Base-by-base conservation (phyloP, 2,113 vertebrate genomes). In the Toxotes chatareus region DNA sequence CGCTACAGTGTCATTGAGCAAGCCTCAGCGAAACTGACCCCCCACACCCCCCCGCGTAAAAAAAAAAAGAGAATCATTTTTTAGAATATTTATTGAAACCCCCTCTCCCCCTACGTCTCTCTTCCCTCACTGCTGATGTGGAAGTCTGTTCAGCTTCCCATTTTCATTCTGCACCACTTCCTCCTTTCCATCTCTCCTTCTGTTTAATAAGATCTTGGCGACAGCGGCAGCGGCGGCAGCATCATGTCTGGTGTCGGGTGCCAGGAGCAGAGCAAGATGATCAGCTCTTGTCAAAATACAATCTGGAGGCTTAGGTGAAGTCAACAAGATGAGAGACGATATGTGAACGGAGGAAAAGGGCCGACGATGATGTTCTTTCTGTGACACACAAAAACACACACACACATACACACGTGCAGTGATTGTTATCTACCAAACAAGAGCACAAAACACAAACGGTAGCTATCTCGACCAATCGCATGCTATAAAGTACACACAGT, bases 291-390 rank as follows among this genome's bases (percentile, higher is more conserved):
- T 92, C 88, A 89, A 91, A 92, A 83, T 84, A 56, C 86, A 92
- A 93, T 93, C 90, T 92, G 72, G 79, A 83, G 72, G 83, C 88
- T 89, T 83, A 75, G 88, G 82, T 77, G 89, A 79, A 91, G 87
- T 91, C 91, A 84, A 91, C 92, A 88, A 89, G 81, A 89, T 80
- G 82, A 87, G 69, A 90, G 75, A 61, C 32, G 76, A 44, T 84
- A 88, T 91, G 79, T 75, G 81, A 83, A 34, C 1, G 21, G 64
- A 65, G 47, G 55, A 32, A 67, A 53, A 59, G 79, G 79, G 55
- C 46, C 1, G 4, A 62, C 11, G 34, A 5, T 65, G 76, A 76
- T 90, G 91, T 91, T 70, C 75, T 83, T 82, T 81, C 73, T 84
- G 34, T 32, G 59, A 40, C 7, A 40, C 38, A 40, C 38, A 40